Conservation (phyloP, 1,140 invertebrate species). For the Saxidomus purpurata region DNA sequence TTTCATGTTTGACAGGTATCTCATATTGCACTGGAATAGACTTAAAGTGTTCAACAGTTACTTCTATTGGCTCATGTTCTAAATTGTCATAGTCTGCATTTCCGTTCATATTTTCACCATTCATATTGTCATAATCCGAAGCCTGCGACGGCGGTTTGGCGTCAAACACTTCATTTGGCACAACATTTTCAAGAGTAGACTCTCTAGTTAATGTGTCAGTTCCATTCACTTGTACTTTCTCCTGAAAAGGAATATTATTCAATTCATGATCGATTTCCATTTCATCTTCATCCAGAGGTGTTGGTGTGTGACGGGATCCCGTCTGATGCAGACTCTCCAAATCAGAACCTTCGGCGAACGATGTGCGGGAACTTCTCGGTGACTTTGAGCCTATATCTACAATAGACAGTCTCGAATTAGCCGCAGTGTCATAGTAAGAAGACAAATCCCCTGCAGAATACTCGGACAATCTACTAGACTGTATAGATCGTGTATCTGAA, state of each 20-base stretch:
- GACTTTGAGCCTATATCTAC: constrained; percentile 78
- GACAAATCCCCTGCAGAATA: constrained; percentile 82
- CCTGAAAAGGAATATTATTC: not conserved
- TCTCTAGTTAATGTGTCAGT: constrained; percentile 56
- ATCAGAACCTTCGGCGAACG: constrained; percentile 81
- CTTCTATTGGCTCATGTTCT: constrained; percentile 43
- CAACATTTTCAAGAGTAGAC: constrained; percentile 75
- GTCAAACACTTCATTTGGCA: constrained; percentile 66
- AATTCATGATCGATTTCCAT: constrained; percentile 53
- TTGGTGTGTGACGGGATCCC: constrained; percentile 63
- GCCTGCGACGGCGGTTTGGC: constrained; percentile 75
- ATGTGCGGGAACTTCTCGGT: constrained; percentile 82
- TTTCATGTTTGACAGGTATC: constrained; percentile 48
- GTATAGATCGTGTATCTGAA: constrained; percentile 79
- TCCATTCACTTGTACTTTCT: constrained; percentile 18
- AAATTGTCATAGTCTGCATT: constrained; percentile 67
- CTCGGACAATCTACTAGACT: constrained; percentile 80
- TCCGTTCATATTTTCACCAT: constrained; percentile 50
- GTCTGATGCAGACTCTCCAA: constrained; percentile 73
- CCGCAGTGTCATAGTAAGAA: constrained; percentile 83
- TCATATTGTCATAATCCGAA: constrained; percentile 84
- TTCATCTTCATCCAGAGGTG: constrained; percentile 69
- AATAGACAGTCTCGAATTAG: constrained; percentile 81
- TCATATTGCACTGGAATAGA: constrained; percentile 61
- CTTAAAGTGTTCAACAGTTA: constrained; percentile 45